Conservation (phyloP, 1,140 invertebrate species). For the Euwallacea similis region DNA sequence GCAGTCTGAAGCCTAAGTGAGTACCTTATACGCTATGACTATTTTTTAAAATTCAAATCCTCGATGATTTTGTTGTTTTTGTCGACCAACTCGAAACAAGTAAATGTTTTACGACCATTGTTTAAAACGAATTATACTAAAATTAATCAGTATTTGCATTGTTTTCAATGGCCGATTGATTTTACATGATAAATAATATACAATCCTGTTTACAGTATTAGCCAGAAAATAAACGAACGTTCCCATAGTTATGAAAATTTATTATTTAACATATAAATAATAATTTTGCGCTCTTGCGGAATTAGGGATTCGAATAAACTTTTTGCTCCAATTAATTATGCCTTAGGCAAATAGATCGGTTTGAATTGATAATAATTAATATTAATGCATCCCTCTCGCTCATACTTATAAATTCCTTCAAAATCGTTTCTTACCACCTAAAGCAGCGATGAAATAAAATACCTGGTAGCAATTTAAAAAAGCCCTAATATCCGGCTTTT, state of each 20-base stretch:
- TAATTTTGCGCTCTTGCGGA: conserved; percentile 15
- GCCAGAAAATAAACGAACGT: conserved; percentile 28
- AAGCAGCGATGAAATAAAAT: background rate
- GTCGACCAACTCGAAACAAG: conserved; percentile 17
- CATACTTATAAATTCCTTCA: too few species aligned
- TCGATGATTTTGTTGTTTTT: conserved; percentile 19
- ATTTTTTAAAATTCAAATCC: background rate
- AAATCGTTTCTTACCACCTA: too few species aligned
- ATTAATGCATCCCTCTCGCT: too few species aligned
- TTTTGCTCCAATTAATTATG: conserved; percentile 18
- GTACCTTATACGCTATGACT: too few species aligned
- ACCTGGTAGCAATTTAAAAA: conserved; percentile 22
- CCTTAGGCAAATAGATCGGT: background rate
- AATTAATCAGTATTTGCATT: conserved; percentile 32
- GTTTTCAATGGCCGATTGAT: conserved; percentile 29
- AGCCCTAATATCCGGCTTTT: conserved; percentile 23
- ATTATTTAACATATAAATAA: conserved; percentile 33
- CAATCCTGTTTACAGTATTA: conserved; percentile 30
- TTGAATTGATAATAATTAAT: too few species aligned
- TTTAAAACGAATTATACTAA: conserved; percentile 30
- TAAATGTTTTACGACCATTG: conserved; percentile 26
- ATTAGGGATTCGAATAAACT: conserved; percentile 17
- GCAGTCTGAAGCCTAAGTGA: too few species aligned
- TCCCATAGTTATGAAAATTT: conserved; percentile 29
- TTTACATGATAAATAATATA: conserved; percentile 33